Evolutionary conservation across 2,888 invertebrate species (phyloP).

Genomic region (Callyntrura guangdongensis): DNA sequence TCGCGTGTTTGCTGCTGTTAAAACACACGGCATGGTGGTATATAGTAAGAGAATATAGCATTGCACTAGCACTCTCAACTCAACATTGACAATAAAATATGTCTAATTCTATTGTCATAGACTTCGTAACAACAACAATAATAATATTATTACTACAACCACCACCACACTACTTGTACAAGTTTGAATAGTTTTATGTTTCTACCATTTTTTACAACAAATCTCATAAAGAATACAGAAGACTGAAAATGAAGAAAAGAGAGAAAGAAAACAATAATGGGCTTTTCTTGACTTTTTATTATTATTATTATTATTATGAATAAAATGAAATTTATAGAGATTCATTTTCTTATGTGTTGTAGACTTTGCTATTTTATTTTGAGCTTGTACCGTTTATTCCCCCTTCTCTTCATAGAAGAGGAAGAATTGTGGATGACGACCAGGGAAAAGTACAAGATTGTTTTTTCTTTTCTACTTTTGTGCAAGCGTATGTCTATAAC

Average conservation of each 20-base stretch:
- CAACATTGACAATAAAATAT: conserved; percentile 58
- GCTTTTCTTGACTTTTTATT: conserved; percentile 41
- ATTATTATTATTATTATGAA: conserved; percentile 31
- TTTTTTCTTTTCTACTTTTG: not conserved
- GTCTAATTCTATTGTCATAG: conserved; percentile 21
- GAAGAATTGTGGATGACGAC: not conserved
- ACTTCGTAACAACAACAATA: conserved; percentile 34
- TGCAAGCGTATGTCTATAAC: not conserved
- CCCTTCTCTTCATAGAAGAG: not conserved
- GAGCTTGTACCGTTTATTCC: conserved; percentile 33
- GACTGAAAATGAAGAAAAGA: no score
- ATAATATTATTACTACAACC: conserved; percentile 51
- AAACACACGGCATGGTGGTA: not conserved
- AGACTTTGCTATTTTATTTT: not conserved
- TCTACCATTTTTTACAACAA: conserved; percentile 39
- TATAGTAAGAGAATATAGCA: not conserved
- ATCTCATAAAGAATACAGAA: conserved; percentile 24
- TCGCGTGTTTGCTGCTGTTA: not conserved
- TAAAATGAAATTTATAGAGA: conserved; percentile 24
- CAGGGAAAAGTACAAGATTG: not conserved
- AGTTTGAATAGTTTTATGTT: conserved; percentile 30
- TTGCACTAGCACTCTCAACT: conserved; percentile 30
- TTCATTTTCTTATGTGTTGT: conserved; percentile 11
- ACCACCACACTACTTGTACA: conserved; percentile 34
- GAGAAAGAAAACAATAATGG: conserved; percentile 65